Conservation (phyloP, 2,888 invertebrate genomes). For the Salpingus planirostris region DNA sequence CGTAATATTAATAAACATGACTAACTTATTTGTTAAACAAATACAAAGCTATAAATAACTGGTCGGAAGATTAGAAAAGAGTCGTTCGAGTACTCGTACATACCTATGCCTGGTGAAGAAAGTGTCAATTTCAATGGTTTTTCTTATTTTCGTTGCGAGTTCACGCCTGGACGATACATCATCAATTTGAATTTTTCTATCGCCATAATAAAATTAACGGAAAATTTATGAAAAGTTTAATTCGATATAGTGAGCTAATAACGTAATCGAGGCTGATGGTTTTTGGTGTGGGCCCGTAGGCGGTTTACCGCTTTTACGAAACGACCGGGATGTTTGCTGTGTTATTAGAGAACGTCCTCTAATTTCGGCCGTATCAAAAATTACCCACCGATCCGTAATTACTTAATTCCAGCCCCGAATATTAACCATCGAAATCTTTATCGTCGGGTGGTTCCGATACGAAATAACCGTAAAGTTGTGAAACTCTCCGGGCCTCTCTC, state of each 20-base stretch:
- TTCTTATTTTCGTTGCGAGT: too few relatives aligned
- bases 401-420: too few relatives aligned
- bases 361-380: too few relatives aligned
- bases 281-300: neutral
- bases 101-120: neutral
- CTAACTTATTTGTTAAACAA: slow-evolving; percentile 10
- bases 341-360: slow-evolving; percentile 8
- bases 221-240: neutral
- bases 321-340: slow-evolving; percentile 5
- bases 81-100: too few relatives aligned
- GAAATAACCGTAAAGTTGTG: too few relatives aligned
- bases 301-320: slow-evolving; percentile 1
- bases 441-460: too few relatives aligned
- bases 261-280: neutral
- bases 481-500: too few relatives aligned
- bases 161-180: too few relatives aligned
- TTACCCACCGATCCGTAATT: too few relatives aligned
- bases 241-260: neutral
- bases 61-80: too few relatives aligned
- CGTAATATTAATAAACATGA: slow-evolving; percentile 11
- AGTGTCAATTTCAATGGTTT: neutral
- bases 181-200: neutral
- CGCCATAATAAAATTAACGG: neutral
- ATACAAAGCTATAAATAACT: too few relatives aligned
- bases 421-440: too few relatives aligned